A percentile compares a stretch with the other conserved stretches of the same genome.
These are phyloP conservation scores for Zygogramma bicolorata DNA, from an alignment of 2,888 invertebrate genomes.

Conservation along the genomic window DNA sequence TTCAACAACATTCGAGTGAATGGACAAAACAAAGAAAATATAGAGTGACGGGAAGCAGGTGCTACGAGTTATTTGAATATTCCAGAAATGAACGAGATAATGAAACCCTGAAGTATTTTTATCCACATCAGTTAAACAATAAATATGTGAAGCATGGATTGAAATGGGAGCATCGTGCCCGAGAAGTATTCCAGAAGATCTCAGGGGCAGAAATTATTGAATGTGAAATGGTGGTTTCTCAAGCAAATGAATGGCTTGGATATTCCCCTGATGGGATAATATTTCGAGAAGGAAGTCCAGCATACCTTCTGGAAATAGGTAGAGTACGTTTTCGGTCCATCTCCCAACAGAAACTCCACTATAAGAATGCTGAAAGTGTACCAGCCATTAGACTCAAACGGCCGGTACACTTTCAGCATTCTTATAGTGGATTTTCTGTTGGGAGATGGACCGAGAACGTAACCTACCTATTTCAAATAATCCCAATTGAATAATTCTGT, in stretches of 20 bases:
- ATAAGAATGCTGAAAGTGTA: no score
- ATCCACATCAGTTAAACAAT: neutral
- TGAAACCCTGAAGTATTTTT: neutral
- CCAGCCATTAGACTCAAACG: no score
- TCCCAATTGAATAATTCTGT: no score
- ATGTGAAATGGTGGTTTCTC: neutral
- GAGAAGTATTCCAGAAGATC: neutral
- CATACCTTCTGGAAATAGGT: conserved; percentile 7
- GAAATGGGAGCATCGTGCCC: neutral
- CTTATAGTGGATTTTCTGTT: no score
- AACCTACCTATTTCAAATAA: no score
- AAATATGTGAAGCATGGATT: neutral
- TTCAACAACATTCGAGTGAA: neutral
- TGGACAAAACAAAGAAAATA: no score
- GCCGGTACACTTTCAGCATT: no score
- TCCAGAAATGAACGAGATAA: neutral
- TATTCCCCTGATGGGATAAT: conserved; percentile 3
- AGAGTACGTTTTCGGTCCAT: no score
- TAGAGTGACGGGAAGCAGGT: neutral
- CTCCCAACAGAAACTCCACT: no score
- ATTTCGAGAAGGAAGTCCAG: no score
- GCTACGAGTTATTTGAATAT: neutral
- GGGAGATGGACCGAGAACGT: no score
- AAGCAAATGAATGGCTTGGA: no score
- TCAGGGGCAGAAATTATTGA: neutral